Evolutionary conservation across 1,140 invertebrate genomes (phyloP).

Genomic region (Vanessa atalanta): DNA sequence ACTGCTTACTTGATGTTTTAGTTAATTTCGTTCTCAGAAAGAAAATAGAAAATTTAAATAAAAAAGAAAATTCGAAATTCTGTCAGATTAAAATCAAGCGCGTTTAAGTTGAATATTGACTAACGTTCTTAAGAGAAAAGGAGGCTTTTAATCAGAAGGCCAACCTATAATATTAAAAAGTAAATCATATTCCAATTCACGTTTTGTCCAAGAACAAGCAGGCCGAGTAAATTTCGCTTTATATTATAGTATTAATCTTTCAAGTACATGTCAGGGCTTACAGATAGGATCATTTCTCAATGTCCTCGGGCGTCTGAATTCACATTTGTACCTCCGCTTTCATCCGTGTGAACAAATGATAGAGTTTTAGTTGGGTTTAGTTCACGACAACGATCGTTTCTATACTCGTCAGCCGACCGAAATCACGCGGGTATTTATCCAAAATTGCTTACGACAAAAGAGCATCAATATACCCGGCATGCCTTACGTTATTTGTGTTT

Average conservation of each 20-base stretch:
- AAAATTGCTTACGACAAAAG: too few relatives aligned
- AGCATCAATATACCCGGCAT: too few relatives aligned
- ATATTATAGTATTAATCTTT: constrained; percentile 2
- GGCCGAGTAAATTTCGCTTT: not conserved
- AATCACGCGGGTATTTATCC: too few relatives aligned
- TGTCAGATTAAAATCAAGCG: too few relatives aligned
- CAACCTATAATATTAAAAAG: not conserved
- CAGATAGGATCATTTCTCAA: constrained; percentile 9
- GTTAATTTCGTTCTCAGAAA: too few relatives aligned
- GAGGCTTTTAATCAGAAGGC: too few relatives aligned
- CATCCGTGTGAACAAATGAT: not conserved
- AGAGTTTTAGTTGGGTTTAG: constrained; percentile 6
- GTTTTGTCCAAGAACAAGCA: not conserved
- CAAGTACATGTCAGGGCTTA: not conserved
- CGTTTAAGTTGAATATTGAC: too few relatives aligned
- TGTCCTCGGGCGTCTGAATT: not conserved
- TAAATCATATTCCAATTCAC: not conserved
- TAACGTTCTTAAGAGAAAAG: too few relatives aligned
- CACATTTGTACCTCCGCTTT: not conserved
- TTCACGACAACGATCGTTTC: not conserved
- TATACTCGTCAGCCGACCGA: not conserved
- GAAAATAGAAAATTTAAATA: too few relatives aligned
- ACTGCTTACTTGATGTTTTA: too few relatives aligned
- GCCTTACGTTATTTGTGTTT: too few relatives aligned
- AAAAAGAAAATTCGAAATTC: too few relatives aligned